A percentile compares a stretch with the other conserved stretches of the same genome.
Conservation (phyloP, 2,888 invertebrate species). For the Euphydryas editha region DNA sequence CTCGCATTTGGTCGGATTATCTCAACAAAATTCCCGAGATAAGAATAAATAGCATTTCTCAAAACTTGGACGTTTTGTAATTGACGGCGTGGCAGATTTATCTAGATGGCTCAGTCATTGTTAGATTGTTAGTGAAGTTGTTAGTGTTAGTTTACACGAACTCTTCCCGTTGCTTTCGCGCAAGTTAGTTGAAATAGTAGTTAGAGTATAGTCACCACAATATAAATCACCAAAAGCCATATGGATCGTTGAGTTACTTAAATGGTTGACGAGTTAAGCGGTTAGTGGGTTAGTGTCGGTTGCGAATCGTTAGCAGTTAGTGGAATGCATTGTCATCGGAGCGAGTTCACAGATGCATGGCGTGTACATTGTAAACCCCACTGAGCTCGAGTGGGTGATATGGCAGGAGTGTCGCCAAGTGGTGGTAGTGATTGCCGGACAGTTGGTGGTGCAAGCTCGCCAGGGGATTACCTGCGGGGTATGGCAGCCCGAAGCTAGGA, state of each 20-base stretch:
- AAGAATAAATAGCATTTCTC: constrained; percentile 76
- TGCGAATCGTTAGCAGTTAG: constrained; percentile 69
- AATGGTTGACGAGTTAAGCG: constrained; percentile 64
- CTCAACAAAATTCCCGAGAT: constrained; percentile 71
- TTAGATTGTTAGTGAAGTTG: constrained; percentile 79
- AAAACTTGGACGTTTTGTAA: constrained; percentile 79
- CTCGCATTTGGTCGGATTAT: constrained; percentile 75
- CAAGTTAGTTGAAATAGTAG: constrained; percentile 72
- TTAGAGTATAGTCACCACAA: constrained; percentile 73
- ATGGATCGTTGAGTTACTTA: constrained; percentile 63
- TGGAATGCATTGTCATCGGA: constrained; percentile 81
- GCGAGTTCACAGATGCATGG: constrained; percentile 90
- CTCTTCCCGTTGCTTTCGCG: constrained; percentile 68
- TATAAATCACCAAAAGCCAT: constrained; percentile 66
- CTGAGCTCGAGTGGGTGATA: constrained; percentile 87
- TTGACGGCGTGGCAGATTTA: constrained; percentile 76
- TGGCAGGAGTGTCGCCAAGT: constrained; percentile 85
- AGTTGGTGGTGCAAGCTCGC: constrained; percentile 90
- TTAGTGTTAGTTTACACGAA: constrained; percentile 77
- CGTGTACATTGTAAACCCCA: constrained; percentile 88
- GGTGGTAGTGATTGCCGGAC: constrained; percentile 85
- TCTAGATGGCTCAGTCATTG: constrained; percentile 82
- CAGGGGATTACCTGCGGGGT: constrained; percentile 97
- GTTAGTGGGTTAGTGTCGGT: constrained; percentile 65
- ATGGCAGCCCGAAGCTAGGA: constrained; percentile 98